Base-by-base conservation (phyloP, 2,113 vertebrate species). In the Embiotoca jacksoni region DNA sequence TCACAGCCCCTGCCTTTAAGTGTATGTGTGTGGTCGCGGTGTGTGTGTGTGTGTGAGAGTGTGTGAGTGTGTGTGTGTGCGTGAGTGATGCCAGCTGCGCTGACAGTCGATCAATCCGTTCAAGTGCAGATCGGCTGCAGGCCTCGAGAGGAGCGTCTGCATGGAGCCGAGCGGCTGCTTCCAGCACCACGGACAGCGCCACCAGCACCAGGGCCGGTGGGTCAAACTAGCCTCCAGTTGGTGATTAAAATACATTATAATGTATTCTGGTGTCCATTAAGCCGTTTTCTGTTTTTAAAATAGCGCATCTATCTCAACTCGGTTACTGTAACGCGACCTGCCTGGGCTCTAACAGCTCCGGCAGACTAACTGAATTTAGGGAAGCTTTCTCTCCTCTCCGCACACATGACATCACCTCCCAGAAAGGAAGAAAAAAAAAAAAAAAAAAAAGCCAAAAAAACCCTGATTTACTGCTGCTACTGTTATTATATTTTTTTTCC, bases 61-160 rank as follows among this genome's bases (percentile, higher is more conserved):
- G 56, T 50, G 33, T 53, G 33, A 16, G 37, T 49, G 67, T 46
- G 56, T 64, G 36, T 66, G 53, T 68, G 86, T 87, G 61, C 67
- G 75, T 65, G 87, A 85, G 57, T 56, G 82, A 86, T 90, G 81
- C 80, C 82, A 83, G 79, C 39, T n/a, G 62, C 23, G 75, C 80
- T 87, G 93, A 93, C 91, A 90, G 87, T 16, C 66, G 54, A 93
- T 94, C 93, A 91, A 92, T 92, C 78, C 78, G 71, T 81, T 89
- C 84, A 89, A 85, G 87, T 88, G 77, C 89, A 88, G 86, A 88
- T 82, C 74, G 69, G 72, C 77, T 76, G 41, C 54, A 14, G 60
- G 81, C 73, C 77, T 83, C 30, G 0, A 23, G 23, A 23, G 23
- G 35, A 37, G 64, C 15, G 56, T 76, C 72, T 80, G 80, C 62